These are phyloP conservation scores for Dichetophora obliterata DNA, from an alignment of 2,888 invertebrate genomes.

Conservation along the genomic window DNA sequence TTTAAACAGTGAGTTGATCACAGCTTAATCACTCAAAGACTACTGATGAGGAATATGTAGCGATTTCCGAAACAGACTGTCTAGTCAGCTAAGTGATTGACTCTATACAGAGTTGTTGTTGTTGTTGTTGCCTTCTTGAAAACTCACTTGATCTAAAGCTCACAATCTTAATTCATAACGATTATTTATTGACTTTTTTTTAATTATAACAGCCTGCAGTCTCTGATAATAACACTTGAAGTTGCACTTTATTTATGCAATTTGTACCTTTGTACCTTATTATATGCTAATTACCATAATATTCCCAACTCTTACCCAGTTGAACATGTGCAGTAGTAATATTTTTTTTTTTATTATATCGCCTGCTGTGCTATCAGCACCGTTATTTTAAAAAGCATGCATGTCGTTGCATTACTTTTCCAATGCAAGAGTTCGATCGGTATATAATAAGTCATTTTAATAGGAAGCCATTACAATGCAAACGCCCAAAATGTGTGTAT, in stretches of 20 bases:
- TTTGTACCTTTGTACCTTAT: constrained; percentile 1
- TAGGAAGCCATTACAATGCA: constrained; percentile 44
- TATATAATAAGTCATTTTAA: constrained; percentile 53
- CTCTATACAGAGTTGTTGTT: too few relatives aligned
- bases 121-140: too few relatives aligned
- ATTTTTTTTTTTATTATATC: constrained; percentile 6
- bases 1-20: too few relatives aligned
- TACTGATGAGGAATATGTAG: too few relatives aligned
- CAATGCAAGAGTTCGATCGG: constrained; percentile 7
- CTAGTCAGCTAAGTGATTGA: too few relatives aligned
- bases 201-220: too few relatives aligned
- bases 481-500: constrained; percentile 32
- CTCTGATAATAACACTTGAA: too few relatives aligned
- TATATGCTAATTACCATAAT: not conserved
- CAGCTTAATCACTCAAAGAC: too few relatives aligned
- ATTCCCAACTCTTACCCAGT: not conserved
- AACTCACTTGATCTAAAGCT: too few relatives aligned
- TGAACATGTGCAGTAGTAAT: not conserved
- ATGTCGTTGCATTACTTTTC: constrained; percentile 27
- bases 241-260: not conserved
- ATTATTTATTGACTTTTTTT: too few relatives aligned
- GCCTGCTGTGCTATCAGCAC: constrained; percentile 7
- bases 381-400: constrained; percentile 31
- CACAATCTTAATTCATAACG: too few relatives aligned
- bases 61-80: too few relatives aligned